These are phyloP conservation scores for Smutsia temminckii DNA, from an alignment of 2,797 vertebrate genomes.

Conservation along the genomic window DNA sequence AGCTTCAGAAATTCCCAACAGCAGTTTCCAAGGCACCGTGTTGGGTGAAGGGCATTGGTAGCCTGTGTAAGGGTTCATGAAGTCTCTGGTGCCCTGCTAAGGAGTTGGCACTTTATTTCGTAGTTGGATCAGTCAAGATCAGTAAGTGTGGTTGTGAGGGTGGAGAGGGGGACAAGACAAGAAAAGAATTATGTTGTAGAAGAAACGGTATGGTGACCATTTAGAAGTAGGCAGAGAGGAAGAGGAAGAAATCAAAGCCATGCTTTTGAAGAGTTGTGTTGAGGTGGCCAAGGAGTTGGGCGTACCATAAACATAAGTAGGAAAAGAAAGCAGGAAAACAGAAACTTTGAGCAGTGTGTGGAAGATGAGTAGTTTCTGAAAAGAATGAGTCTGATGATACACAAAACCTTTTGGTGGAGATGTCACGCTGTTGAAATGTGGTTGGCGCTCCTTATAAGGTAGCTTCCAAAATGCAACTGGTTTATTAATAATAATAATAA, in stretches of 20 bases:
- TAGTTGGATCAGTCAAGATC: not conserved
- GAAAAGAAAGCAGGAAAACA: not conserved
- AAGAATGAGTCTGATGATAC: not conserved
- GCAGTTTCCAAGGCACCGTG: not conserved
- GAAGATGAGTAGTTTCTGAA: not conserved
- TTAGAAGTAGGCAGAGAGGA: not conserved
- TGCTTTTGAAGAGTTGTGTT: not conserved
- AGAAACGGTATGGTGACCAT: not conserved
- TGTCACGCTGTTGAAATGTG: not conserved
- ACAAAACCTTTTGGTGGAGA: not conserved
- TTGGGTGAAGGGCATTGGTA: not conserved
- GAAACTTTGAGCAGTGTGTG: not conserved
- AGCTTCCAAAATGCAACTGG: not conserved
- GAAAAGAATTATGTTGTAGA: not conserved
- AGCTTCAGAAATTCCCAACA: not conserved
- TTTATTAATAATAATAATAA: constrained; percentile 1
- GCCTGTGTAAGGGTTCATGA: not conserved
- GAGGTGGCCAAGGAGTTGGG: not conserved
- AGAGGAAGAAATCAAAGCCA: not conserved
- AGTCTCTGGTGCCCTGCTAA: not conserved
- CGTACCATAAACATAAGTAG: not conserved
- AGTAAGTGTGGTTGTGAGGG: not conserved
- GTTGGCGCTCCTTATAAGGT: not conserved
- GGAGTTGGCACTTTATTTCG: not conserved
- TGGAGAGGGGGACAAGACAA: not conserved